Evolutionary conservation across 2,113 vertebrate genomes (phyloP), one percentile per base, ranked within the genome.

Genomic region (Pleuronectes platessa): DNA sequence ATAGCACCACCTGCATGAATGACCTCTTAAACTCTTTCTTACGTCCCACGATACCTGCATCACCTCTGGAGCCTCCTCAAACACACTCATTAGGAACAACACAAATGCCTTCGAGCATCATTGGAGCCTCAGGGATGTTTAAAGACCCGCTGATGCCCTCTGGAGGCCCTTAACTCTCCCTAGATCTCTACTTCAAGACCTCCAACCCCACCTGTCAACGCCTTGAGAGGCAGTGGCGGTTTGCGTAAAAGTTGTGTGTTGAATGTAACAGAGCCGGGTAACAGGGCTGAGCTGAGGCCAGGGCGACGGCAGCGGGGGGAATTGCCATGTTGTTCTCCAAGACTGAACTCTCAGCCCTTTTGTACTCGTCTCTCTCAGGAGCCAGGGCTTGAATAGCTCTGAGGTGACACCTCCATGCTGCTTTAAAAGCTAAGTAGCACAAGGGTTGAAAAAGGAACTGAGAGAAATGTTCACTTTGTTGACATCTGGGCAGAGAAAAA

Each of bases 331-430:
- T 76, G 76, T 70, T 76, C 82, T 80, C 61, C 1, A 5, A 79
- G 65, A 60, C 63, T 76, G 65, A 84, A 84, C 81, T 77, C 74
- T 74, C 31, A 53, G 77, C 71, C 76, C 78, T 86, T 81, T 80
- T 85, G 78, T 82, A 17, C 82, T 78, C 4, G 1, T 35, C 51
- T 71, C 78, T 79, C 64, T 79, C 78, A 60, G 66, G 23, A 66
- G 61, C 58, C 0, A 20, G 61, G 63, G 51, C 66, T 69, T 79
- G 67, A 79, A 75, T 61, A 59, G 65, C 65, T 76, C 70, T 70
- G 26, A 78, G 74, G 79, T 82, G 82, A 88, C 75, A 61, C 86
- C 79, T 88, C 82, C 74, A 77, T 68, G 78, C 86, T 79, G 82
- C 74, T 82, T 78, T 79, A 82, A 86, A 61, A 79, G 77, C 79